These are phyloP conservation scores for Antechinus stuartii DNA, from an alignment of 2,113 vertebrate species.

Conservation along the genomic window DNA sequence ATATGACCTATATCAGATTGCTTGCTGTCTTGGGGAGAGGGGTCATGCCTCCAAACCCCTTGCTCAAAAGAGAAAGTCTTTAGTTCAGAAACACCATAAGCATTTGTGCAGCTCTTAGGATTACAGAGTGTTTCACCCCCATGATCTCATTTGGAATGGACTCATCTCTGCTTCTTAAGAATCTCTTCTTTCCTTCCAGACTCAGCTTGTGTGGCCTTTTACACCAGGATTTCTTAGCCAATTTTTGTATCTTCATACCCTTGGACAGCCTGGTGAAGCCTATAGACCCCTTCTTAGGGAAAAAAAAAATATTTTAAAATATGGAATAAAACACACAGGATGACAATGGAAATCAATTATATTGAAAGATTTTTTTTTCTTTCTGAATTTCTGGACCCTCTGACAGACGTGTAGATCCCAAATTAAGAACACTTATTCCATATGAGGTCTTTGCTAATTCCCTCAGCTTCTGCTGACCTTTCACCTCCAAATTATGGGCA, in stretches of 20 bases:
- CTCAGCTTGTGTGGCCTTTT: too few relatives aligned
- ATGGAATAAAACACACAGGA: background rate
- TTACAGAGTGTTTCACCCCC: background rate
- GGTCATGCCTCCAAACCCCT: background rate
- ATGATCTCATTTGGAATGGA: background rate
- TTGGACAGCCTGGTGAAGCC: background rate
- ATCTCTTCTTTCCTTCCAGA: background rate
- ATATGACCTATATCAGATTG: too few relatives aligned
- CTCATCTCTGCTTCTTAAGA: background rate
- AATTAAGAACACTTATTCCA: background rate
- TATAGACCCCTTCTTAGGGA: background rate
- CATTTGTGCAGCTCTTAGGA: too few relatives aligned
- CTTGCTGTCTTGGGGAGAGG: too few relatives aligned
- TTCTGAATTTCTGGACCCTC: background rate
- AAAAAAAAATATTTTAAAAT: background rate
- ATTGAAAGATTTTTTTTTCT: background rate
- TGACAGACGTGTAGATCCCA: background rate
- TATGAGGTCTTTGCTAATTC: background rate
- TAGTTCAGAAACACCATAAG: background rate
- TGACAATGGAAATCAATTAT: background rate
- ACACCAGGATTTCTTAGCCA: background rate
- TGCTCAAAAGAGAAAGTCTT: background rate
- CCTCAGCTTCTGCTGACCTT: background rate
- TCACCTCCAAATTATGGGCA: background rate
- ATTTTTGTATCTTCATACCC: background rate